Conservation (phyloP, 2,797 vertebrate species). For the Phalanger gymnotis region DNA sequence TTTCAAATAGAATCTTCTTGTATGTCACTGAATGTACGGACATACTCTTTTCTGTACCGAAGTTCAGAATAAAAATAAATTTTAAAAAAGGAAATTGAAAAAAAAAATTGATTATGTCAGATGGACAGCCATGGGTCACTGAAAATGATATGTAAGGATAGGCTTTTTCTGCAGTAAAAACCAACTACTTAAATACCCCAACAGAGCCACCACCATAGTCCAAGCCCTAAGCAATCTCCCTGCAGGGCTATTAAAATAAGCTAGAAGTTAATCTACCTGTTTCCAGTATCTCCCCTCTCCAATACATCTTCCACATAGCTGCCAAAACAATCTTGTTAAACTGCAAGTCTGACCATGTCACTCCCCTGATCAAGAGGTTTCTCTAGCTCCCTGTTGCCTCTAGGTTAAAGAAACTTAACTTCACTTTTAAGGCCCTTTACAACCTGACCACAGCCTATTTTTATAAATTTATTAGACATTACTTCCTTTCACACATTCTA, state of each 20-base stretch:
- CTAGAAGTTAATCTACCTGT: neutral
- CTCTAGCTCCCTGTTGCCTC: neutral
- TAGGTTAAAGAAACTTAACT: neutral
- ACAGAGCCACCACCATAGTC: neutral
- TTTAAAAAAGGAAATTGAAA: neutral
- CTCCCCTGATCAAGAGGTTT: neutral
- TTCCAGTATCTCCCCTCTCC: neutral
- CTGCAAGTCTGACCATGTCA: neutral
- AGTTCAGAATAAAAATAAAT: neutral
- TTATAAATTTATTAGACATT: neutral
- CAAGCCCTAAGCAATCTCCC: neutral
- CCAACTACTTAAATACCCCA: constrained; percentile 29
- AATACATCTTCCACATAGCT: neutral
- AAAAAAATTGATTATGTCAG: constrained; percentile 34
- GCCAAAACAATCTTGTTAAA: neutral
- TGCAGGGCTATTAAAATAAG: neutral
- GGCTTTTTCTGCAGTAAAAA: constrained; percentile 37
- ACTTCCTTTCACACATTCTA: neutral
- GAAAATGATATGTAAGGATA: neutral
- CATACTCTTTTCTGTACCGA: neutral
- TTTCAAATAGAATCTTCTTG: neutral
- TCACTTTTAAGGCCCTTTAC: neutral
- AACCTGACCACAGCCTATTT: neutral
- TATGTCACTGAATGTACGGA: neutral
- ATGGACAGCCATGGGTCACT: neutral